Conservation (phyloP, 2,888 invertebrate species). For the Amblyjoppa proteus region DNA sequence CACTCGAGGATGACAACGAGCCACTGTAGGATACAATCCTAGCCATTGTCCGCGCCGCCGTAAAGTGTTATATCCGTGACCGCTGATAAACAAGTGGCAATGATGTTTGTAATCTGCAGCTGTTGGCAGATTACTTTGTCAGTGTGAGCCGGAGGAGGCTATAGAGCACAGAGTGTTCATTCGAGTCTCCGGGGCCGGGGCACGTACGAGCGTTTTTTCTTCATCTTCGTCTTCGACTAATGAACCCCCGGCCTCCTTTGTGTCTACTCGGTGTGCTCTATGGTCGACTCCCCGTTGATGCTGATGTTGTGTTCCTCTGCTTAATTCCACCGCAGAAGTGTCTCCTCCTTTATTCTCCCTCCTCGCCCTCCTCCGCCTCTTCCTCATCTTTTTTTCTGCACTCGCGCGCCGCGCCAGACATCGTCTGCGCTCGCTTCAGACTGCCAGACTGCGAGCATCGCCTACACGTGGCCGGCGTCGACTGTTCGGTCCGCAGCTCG, state of each 20-base stretch:
- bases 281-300: constrained; percentile 47
- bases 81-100: constrained; percentile 31
- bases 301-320: constrained; percentile 52
- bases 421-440: constrained; percentile 37
- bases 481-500: neutral
- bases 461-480: constrained; percentile 51
- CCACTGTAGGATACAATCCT: constrained; percentile 2
- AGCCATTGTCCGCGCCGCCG: neutral
- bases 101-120: constrained; percentile 56
- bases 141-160: constrained; percentile 1
- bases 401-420: constrained; percentile 31
- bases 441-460: constrained; percentile 48
- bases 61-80: neutral
- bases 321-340: constrained; percentile 41
- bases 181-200: constrained; percentile 15
- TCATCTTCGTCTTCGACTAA: constrained; percentile 55
- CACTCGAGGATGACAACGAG: constrained; percentile 14
- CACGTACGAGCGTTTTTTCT: constrained; percentile 57
- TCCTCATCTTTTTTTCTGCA: constrained; percentile 7
- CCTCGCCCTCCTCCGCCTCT: neutral
- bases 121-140: constrained; percentile 31
- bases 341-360: constrained; percentile 13
- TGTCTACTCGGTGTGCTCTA: constrained; percentile 54
- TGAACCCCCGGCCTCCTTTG: constrained; percentile 65
- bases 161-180: neutral